Percentiles rank a stretch among this genome's conserved stretches.
These are phyloP conservation scores for Drosophila parabipectinata DNA, from an alignment of 1,140 invertebrate species.

Conservation along the genomic window DNA sequence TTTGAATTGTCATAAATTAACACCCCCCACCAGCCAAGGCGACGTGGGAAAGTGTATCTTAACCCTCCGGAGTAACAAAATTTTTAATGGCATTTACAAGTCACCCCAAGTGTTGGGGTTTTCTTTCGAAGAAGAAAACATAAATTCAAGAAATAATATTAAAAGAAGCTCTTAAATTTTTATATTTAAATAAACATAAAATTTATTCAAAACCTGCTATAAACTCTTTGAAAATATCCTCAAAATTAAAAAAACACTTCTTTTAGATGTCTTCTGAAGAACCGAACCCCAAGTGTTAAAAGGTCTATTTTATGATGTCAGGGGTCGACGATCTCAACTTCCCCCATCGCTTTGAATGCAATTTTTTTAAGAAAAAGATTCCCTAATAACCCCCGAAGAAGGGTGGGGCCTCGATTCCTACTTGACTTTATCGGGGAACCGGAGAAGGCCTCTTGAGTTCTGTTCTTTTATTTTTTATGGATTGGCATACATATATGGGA, in stretches of 20 bases:
- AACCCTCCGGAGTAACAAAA: constrained; percentile 11
- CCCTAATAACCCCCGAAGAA: neutral
- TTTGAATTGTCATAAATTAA: constrained; percentile 71
- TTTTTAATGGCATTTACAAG: constrained; percentile 7
- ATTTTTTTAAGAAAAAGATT: constrained; percentile 24
- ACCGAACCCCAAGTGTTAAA: neutral
- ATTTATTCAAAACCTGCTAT: too few species aligned
- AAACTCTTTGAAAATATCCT: neutral
- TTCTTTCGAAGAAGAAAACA: neutral
- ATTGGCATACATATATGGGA: constrained; percentile 14
- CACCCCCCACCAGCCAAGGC: constrained; percentile 9
- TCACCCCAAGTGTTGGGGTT: constrained; percentile 3
- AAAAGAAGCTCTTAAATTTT: neutral
- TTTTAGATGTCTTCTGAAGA: neutral
- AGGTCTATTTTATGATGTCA: constrained; percentile 8
- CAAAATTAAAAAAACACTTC: neutral
- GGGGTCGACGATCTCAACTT: constrained; percentile 14
- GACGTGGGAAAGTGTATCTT: constrained; percentile 33
- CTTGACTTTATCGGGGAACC: constrained; percentile 27
- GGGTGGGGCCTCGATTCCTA: constrained; percentile 13
- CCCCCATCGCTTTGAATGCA: constrained; percentile 15
- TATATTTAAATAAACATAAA: neutral
- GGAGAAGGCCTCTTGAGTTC: constrained; percentile 25
- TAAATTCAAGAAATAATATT: neutral
- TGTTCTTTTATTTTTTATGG: constrained; percentile 16